Evolutionary conservation across 2,797 vertebrate genomes (phyloP).

Genomic region (Eulemur mongoz): DNA sequence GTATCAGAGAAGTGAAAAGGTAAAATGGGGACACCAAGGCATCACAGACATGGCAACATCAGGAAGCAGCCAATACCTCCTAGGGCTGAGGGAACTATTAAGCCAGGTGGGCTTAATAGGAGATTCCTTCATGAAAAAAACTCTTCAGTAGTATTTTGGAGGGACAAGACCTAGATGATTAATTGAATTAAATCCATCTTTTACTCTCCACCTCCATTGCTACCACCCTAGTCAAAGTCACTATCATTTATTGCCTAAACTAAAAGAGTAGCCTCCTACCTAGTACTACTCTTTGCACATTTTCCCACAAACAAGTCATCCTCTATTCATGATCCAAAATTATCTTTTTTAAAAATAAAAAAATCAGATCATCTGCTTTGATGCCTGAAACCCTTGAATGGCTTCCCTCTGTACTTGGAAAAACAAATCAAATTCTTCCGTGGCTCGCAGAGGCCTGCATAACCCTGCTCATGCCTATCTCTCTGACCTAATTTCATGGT

Average conservation of each 20-base stretch:
- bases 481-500: background rate
- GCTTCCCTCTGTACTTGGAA: background rate
- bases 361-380: constrained; percentile 5
- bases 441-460: background rate
- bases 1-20: background rate
- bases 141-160: background rate
- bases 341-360: background rate
- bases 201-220: background rate
- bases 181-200: constrained; percentile 1
- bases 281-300: background rate
- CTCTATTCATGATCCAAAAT: background rate
- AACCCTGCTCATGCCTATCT: background rate
- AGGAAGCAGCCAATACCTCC: background rate
- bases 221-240: background rate
- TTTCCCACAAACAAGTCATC: constrained; percentile 3
- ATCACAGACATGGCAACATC: background rate
- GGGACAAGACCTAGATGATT: background rate
- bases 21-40: background rate
- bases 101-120: background rate
- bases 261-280: background rate
- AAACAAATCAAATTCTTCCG: constrained; percentile 18
- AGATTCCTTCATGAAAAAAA: background rate
- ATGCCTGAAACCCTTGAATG: background rate
- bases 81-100: background rate
- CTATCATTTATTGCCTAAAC: background rate